These are phyloP conservation scores for Heliconius himera DNA, from an alignment of 1,140 invertebrate genomes.

Conservation along the genomic window DNA sequence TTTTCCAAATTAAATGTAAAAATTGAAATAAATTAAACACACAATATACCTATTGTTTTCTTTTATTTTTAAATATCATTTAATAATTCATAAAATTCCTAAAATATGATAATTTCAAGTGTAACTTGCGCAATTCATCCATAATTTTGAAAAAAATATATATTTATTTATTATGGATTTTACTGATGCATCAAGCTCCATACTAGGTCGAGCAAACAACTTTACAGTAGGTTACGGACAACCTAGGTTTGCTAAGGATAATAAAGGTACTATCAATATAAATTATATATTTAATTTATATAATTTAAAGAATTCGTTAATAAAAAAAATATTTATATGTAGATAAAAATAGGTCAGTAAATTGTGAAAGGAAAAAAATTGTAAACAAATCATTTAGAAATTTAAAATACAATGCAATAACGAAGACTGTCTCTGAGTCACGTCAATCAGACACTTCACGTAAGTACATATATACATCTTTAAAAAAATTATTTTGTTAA, in stretches of 20 bases:
- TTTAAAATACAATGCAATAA: conserved; percentile 10
- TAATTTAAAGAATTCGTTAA: neutral
- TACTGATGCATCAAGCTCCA: neutral
- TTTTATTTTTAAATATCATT: neutral
- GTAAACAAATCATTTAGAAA: conserved; percentile 19
- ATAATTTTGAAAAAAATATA: neutral
- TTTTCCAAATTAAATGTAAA: conserved; percentile 41
- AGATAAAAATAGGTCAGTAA: conserved; percentile 27
- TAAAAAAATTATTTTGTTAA: too few species aligned
- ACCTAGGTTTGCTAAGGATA: neutral
- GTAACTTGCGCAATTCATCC: neutral
- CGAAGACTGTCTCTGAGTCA: conserved; percentile 4
- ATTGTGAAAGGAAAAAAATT: conserved; percentile 12
- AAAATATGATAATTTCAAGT: conserved; percentile 9
- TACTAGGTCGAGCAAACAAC: neutral
- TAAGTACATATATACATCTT: neutral
- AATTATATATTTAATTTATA: too few species aligned
- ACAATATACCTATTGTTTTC: neutral
- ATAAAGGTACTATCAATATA: neutral
- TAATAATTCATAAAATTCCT: neutral
- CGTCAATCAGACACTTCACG: neutral
- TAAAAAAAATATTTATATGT: neutral
- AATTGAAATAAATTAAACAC: conserved; percentile 26
- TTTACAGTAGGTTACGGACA: neutral
- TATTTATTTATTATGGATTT: conserved; percentile 1